Base-by-base conservation (phyloP, 2,888 invertebrate species). In the Hirtodrosophila alboralis region DNA sequence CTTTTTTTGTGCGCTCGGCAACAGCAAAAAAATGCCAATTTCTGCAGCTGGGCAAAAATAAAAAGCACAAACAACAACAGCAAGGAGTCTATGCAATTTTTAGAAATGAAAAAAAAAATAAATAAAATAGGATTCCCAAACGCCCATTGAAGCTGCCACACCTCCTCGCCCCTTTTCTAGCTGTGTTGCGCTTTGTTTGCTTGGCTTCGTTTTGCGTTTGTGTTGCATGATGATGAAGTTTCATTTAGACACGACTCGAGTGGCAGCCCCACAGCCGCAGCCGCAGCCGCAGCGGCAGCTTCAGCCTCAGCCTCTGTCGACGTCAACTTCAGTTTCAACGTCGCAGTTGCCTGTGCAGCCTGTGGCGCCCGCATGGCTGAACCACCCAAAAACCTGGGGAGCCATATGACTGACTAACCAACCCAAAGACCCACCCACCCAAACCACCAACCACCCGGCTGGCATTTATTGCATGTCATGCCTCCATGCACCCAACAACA, bases 241-340 rank as follows among this genome's bases (percentile, higher is more conserved):
- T 84, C 71, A 84, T 84, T 86, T 84, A 75, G 69, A 84, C 77
- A 76, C 81, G 77, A 74, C 41, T 84, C 76, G 72, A 79, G 84
- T 75, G 59, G 58, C 68, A 38, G 57, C 47, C 40, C 43, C 40
- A 16, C 62, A 33, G 60, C 31, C 70, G 0, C 48, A 2, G 47
- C 18, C 49, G 1, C 47, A 4, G 45, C n/a, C 28, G 1, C 45
- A 3, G 45, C 8, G 21, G 1, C n/a, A 0, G 28, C n/a, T n/a
- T n/a, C 62, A 33, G 60, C 31, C 70, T 0, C 48, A 2, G 47
- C 18, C 49, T 1, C 47, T 4, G 45, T 10, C 28, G 1, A n/a
- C n/a, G n/a, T n/a, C 45, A 3, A 41, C 8, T 21, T 1, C n/a
- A 0, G 28, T n/a, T n/a, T 8, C 10, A 0, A 8, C 4, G 43